Percentiles rank a stretch among this genome's conserved stretches.
These are phyloP conservation scores for Melanaphis sacchari DNA, from an alignment of 1,140 invertebrate species.

Conservation along the genomic window DNA sequence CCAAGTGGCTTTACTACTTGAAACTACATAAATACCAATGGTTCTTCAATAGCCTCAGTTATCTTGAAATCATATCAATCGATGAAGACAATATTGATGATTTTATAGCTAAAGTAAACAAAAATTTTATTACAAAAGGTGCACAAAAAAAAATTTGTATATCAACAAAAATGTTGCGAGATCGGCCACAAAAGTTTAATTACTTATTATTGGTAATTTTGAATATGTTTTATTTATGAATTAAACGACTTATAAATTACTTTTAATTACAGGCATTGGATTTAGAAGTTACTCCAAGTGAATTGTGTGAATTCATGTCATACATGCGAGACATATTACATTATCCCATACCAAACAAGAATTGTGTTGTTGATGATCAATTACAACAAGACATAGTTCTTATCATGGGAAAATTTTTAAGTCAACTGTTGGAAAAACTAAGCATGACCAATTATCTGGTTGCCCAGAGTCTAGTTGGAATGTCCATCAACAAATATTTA, in stretches of 20 bases:
- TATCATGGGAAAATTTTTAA: slow-evolving; percentile 16
- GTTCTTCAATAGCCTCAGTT: slow-evolving; percentile 36
- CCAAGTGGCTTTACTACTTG: slow-evolving; percentile 12
- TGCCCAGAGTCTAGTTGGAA: background rate
- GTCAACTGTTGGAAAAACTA: background rate
- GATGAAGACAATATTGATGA: slow-evolving; percentile 38
- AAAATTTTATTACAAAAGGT: slow-evolving; percentile 32
- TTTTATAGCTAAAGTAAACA: slow-evolving; percentile 35
- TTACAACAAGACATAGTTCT: slow-evolving; percentile 27
- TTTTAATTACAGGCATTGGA: slow-evolving; percentile 17
- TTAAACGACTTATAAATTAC: no score
- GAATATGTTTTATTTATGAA: background rate
- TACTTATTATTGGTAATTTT: slow-evolving; percentile 35
- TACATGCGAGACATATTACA: slow-evolving; percentile 46
- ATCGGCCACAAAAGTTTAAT: slow-evolving; percentile 23
- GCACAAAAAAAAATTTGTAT: slow-evolving; percentile 45
- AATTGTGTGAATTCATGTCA: background rate
- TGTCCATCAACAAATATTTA: slow-evolving; percentile 7
- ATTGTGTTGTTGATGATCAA: slow-evolving; percentile 31
- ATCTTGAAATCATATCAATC: slow-evolving; percentile 27
- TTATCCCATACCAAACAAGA: slow-evolving; percentile 44
- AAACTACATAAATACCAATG: slow-evolving; percentile 56
- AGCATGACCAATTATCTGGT: background rate
- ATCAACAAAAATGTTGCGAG: background rate
- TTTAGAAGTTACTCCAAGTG: slow-evolving; percentile 8